Evolutionary conservation across 2,113 vertebrate genomes (phyloP), one percentile per base, ranked within the genome.

Genomic region (Caranx melampygus): DNA sequence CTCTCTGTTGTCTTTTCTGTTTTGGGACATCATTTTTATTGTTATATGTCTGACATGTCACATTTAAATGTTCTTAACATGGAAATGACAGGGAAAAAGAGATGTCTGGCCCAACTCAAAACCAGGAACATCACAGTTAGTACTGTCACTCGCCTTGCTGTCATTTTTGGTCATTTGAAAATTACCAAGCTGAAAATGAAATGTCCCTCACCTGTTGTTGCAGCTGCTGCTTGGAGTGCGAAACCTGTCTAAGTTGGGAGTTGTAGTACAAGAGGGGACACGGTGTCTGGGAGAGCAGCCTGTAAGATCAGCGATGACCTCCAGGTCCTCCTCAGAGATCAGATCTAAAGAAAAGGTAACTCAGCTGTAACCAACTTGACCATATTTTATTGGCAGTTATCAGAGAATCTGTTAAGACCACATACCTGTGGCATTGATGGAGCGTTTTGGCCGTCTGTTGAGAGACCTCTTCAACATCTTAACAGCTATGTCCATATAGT

Each of bases 381-480:
- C 13, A 47, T 3, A 45, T 47, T 16, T 49, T 49, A 4, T 18
- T 5, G 47, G 5, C 5, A n/a, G 8, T 8, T 16, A 8, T 51
- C 18, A 18, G 47, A 51, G 13, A 51, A 55, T 42, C 1, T 12
- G 21, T 7, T 15, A 13, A 6, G 35, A 8, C 20, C 60, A 35
- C 72, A 31, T 58, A 96, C 96, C 96, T 52, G 97, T 96, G 69
- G 96, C 68, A 0, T 96, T 97, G 88, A 96, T 94, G 26, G 95
- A 92, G 1, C 91, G 76, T 13, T 72, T 94, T 1, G 84, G 58
- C 21, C 5, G 75, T 55, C 1, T 79, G 1, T 1, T 0, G 26
- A 84, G 2, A 9, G 94, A 80, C 31, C 79, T 93, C 69, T 90
- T 78, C 78, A 97, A 86, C 44, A 97, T 87, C 13, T 20, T 37